Conservation (phyloP, 1,140 invertebrate species). For the Sweltsa coloradensis region DNA sequence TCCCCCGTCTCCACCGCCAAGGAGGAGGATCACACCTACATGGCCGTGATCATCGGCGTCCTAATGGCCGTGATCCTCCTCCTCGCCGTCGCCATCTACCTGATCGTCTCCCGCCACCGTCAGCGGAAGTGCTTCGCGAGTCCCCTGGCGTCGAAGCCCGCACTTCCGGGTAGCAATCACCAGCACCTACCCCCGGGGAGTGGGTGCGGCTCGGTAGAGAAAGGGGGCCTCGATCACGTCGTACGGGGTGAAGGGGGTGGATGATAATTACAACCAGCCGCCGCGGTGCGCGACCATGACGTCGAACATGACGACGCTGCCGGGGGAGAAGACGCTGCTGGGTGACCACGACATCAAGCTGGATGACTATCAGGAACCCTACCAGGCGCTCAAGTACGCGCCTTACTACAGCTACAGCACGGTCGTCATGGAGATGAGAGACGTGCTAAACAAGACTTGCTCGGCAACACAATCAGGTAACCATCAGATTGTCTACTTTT, state of each 20-base stretch:
- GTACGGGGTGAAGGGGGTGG: constrained; percentile 27
- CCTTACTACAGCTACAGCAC: constrained; percentile 69
- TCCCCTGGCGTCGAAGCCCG: constrained; percentile 48
- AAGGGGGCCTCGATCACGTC: constrained; percentile 27
- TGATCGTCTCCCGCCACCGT: constrained; percentile 62
- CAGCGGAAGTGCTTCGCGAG: constrained; percentile 66
- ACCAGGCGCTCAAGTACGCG: constrained; percentile 59
- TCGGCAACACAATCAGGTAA: constrained; percentile 37
- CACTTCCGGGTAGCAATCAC: constrained; percentile 27
- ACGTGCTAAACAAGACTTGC: constrained; percentile 45
- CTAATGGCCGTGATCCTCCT: constrained; percentile 64
- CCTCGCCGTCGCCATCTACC: constrained; percentile 56
- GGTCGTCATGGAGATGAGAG: constrained; percentile 62
- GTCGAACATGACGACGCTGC: constrained; percentile 26
- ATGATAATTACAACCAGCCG: constrained; percentile 26
- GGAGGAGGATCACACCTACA: constrained; percentile 59
- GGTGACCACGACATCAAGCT: constrained; percentile 41
- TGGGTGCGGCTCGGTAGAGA: constrained; percentile 37
- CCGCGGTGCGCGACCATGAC: constrained; percentile 27
- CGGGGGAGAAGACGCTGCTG: constrained; percentile 32
- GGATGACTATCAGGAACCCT: constrained; percentile 68
- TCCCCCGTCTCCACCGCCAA: constrained; percentile 44
- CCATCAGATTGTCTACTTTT: too few relatives aligned
- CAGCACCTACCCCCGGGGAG: constrained; percentile 35
- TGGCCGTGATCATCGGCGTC: constrained; percentile 71